Evolutionary conservation across 2,797 vertebrate species (phyloP).

Genomic region (Amblyopsis hoosieri): DNA sequence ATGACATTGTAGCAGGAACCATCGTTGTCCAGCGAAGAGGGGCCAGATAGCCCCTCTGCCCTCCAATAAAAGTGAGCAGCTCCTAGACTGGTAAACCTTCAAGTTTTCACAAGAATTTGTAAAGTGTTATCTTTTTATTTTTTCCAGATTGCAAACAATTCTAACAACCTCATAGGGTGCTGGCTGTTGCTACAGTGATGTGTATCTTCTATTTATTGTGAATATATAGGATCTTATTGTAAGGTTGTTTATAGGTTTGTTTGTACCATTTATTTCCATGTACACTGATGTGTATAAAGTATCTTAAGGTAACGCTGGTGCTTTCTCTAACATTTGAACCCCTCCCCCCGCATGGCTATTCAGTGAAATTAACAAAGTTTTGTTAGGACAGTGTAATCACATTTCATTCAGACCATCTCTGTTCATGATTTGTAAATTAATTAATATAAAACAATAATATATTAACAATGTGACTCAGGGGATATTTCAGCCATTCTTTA

Average conservation of each 20-base stretch:
- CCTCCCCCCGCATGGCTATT: constrained; percentile 1
- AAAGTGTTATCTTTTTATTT: constrained; percentile 36
- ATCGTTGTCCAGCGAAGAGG: constrained; percentile 92
- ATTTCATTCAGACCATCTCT: neutral
- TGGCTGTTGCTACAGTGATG: constrained; percentile 1
- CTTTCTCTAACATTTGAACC: neutral
- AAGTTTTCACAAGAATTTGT: constrained; percentile 11
- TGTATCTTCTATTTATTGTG: neutral
- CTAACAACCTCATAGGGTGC: neutral
- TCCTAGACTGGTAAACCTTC: neutral
- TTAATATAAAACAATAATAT: neutral
- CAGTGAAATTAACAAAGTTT: neutral
- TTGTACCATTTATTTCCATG: neutral
- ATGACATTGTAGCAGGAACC: constrained; percentile 97
- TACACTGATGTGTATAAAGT: neutral
- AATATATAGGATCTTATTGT: neutral
- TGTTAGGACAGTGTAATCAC: neutral
- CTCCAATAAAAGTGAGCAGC: neutral
- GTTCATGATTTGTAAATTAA: neutral
- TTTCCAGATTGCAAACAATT: neutral
- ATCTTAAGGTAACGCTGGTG: neutral
- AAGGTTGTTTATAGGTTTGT: neutral
- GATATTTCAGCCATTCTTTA: neutral
- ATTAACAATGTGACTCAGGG: constrained; percentile 1
- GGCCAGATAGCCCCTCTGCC: constrained; percentile 79